phyloP scores from a whole-genome alignment of 2,797 vertebrate species.

The Rhynchonycteris naso region DNA sequence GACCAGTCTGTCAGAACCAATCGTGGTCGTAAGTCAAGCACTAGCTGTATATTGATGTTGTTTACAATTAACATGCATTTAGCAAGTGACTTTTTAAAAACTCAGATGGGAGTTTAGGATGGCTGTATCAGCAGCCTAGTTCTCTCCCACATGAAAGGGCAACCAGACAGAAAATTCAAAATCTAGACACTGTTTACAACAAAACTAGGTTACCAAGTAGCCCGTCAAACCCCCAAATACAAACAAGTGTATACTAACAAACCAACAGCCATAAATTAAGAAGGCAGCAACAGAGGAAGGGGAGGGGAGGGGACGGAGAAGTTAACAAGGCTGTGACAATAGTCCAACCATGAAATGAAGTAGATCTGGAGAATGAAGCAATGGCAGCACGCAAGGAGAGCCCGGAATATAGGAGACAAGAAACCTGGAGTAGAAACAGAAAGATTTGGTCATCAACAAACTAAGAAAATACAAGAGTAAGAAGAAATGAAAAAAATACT shows the following conservation, averaged over 20 bases:
- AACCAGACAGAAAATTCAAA: background rate
- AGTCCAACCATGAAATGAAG: background rate
- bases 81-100: background rate
- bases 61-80: background rate
- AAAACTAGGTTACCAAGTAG: constrained; percentile 15
- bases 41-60: background rate
- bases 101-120: constrained; percentile 2
- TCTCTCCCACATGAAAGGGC: background rate
- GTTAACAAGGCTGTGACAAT: background rate
- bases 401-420: background rate
- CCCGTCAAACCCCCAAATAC: background rate
- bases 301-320: too few relatives aligned
- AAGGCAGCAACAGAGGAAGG: background rate
- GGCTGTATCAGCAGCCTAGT: background rate
- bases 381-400: background rate
- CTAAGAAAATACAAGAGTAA: background rate
- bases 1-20: too few relatives aligned
- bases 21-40: too few relatives aligned
- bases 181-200: background rate
- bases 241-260: background rate
- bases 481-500: background rate
- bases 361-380: background rate
- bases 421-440: background rate
- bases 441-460: background rate
- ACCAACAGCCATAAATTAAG: background rate